Conservation (phyloP, 2,797 vertebrate genomes). For the Rousettus madagascariensis region DNA sequence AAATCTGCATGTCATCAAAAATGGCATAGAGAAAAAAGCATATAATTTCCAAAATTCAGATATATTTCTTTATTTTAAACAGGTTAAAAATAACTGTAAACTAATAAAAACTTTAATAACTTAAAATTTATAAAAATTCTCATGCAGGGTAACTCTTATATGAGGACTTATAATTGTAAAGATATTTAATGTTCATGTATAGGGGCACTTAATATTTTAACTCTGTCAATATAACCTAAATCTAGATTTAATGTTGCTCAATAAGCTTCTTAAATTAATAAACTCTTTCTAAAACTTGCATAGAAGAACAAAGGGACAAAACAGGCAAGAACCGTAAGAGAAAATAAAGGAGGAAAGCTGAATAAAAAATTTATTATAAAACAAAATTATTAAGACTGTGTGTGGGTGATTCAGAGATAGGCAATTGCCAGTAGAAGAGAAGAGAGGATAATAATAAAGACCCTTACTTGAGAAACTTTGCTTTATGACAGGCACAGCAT, state of each 20-base stretch:
- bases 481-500: not conserved
- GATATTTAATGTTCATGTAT: not conserved
- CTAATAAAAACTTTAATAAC: not conserved
- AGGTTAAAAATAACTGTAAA: not conserved
- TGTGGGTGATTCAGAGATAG: not conserved
- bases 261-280: not conserved
- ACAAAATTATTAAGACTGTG: not conserved
- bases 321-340: not conserved
- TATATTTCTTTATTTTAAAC: not conserved
- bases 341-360: not conserved
- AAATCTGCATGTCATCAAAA: not conserved
- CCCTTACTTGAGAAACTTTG: not conserved
- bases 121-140: not conserved
- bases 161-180: not conserved
- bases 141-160: not conserved
- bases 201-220: not conserved
- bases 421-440: not conserved
- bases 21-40: not conserved
- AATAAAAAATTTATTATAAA: not conserved
- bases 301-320: not conserved
- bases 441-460: not conserved
- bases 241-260: not conserved
- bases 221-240: not conserved
- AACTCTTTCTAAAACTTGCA: not conserved
- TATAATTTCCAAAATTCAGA: not conserved